Conservation (phyloP, 2,113 vertebrate genomes). For the Physeter macrocephalus region DNA sequence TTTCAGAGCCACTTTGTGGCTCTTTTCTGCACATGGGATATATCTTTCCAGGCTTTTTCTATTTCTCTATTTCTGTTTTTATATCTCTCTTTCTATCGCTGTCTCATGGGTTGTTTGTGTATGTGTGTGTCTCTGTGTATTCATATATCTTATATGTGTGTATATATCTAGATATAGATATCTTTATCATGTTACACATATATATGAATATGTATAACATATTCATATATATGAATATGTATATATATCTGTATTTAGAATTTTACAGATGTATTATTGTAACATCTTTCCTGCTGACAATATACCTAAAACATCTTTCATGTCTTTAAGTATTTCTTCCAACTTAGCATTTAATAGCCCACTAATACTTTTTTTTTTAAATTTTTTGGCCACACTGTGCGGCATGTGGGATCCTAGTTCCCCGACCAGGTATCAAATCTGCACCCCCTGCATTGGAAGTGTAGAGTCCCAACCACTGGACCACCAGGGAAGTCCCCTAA, state of each 20-base stretch:
- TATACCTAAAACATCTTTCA: neutral
- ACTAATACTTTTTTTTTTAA: neutral
- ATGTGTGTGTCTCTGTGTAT: neutral
- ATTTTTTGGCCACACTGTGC: too few species aligned
- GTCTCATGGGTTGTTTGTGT: neutral
- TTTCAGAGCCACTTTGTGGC: neutral
- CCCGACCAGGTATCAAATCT: too few species aligned
- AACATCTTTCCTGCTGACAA: neutral
- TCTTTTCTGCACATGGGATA: neutral
- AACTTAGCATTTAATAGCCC: neutral
- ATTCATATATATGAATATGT: neutral
- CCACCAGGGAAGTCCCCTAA: too few species aligned
- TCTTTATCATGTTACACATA: neutral
- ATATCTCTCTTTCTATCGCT: neutral
- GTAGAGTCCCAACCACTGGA: too few species aligned
- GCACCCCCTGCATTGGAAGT: too few species aligned
- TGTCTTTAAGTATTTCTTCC: neutral
- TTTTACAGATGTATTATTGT: neutral
- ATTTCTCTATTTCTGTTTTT: neutral
- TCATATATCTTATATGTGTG: too few species aligned
- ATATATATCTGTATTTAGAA: neutral
- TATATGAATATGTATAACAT: neutral
- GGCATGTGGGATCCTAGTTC: too few species aligned
- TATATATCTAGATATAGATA: neutral
- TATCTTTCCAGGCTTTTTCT: neutral